Percentiles rank a stretch among this genome's conserved stretches.
Conservation (phyloP, 92 coral and sea anemone species). For the Isaurus tuberculatus region DNA sequence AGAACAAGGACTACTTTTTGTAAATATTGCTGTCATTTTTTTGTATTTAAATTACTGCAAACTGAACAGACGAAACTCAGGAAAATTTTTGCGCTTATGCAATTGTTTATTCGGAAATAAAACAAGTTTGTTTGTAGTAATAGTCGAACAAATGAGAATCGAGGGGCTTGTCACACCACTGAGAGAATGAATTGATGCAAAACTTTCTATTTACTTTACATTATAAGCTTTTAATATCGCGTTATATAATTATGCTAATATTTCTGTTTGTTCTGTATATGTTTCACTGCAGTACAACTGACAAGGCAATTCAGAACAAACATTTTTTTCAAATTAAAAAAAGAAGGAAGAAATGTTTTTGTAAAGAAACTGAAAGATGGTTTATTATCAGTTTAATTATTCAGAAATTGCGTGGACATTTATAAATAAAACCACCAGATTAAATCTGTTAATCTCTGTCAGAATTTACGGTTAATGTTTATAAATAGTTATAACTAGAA, state of each 20-base stretch:
- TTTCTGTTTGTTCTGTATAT: not conserved
- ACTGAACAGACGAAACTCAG: not conserved
- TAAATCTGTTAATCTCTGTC: not conserved
- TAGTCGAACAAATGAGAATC: not conserved
- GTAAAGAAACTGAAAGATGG: not conserved
- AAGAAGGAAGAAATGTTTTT: not conserved
- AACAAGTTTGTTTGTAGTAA: not conserved
- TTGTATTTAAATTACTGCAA: not conserved
- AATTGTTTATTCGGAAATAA: not conserved
- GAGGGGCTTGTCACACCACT: not conserved
- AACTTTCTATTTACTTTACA: not conserved
- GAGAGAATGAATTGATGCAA: not conserved
- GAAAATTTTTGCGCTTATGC: not conserved
- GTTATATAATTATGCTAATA: not conserved
- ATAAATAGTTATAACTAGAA: too few relatives aligned
- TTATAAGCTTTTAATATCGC: not conserved
- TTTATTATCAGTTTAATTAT: not conserved
- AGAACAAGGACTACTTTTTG: not conserved
- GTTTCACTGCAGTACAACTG: not conserved
- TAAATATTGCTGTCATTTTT: not conserved
- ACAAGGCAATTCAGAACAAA: not conserved
- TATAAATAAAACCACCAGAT: not conserved
- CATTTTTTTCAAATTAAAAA: not conserved
- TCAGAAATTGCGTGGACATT: not conserved
- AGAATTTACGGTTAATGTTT: too few relatives aligned